Evolutionary conservation across 2,888 invertebrate species (phyloP), one percentile per base, ranked within the genome.

Genomic region (Caenorhabditis sinica): DNA sequence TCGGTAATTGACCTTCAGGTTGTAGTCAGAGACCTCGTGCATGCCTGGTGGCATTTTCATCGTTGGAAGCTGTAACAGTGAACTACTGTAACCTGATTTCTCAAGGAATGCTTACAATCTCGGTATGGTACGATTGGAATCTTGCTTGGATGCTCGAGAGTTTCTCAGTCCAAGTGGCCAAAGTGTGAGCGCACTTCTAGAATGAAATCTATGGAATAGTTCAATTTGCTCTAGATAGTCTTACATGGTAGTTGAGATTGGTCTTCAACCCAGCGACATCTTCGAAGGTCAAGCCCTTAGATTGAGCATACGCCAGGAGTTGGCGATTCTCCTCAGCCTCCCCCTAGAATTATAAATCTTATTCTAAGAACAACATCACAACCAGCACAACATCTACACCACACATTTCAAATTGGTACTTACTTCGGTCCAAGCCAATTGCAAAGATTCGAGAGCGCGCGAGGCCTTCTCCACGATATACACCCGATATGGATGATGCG

Each of bases 41-140:
- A 63, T 71, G 20, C 79, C 79, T 15, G 79, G 71, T 33, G 79
- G 79, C 79, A 79, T 79, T 45, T 45, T 71, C 63, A 79, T 63
- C 4, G 53, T 30, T 23, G 63, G 63, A 15, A 79, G 71, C 71
- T 63, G 60, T 0, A 40, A n/a, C 13, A n/a, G 33, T 36, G 5
- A 36, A 40, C 13, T 11, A 40, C 9, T 40, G 40, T 40, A 2
- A 40, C 2, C 13, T 40, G 13, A 33, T 33, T 40, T 40, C 9
- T 40, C 13, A 2, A 2, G 36, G 17, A 2, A 30, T 20, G 17
- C 43, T 45, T n/a, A 73, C 61, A 45, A 28, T 20, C 11, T 66
- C 40, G 9, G 9, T 28, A 20, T 75, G 66, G n/a, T 25, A 2
- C 4, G 43, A 17, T 45, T 66, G 58, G 43, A 66, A 66, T 23